Evolutionary conservation across 2,113 vertebrate species (phyloP).

Genomic region (Sciurus niger): DNA sequence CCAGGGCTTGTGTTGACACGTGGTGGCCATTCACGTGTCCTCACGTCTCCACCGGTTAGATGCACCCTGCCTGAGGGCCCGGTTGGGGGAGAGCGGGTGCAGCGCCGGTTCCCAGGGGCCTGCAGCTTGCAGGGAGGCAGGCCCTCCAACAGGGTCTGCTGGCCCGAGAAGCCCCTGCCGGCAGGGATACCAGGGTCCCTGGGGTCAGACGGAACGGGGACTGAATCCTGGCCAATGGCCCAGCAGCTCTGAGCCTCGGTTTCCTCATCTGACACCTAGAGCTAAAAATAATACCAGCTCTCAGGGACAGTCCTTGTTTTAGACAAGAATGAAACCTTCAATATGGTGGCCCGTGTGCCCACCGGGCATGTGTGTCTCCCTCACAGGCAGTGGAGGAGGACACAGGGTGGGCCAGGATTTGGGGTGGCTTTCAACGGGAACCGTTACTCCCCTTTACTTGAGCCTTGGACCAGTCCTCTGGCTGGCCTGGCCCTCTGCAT

Average conservation of each 20-base stretch:
- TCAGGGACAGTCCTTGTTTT: not conserved
- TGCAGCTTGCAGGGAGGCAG: not conserved
- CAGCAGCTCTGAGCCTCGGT: not conserved
- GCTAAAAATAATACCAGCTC: not conserved
- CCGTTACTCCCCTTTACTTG: not conserved
- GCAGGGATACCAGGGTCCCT: no score
- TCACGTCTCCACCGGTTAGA: not conserved
- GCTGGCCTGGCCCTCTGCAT: not conserved
- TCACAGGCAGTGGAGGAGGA: not conserved
- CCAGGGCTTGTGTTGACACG: not conserved
- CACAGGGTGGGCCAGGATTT: not conserved
- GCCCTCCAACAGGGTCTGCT: not conserved
- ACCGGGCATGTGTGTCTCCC: accelerated
- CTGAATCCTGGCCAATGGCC: not conserved
- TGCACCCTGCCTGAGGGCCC: not conserved
- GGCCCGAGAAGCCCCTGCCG: accelerated
- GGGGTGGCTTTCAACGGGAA: accelerated
- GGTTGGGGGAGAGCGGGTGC: not conserved
- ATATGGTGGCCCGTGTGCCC: not conserved
- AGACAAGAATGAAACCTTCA: not conserved
- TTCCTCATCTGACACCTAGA: not conserved
- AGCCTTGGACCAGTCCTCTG: not conserved
- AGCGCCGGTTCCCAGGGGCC: not conserved
- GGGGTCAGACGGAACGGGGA: not conserved
- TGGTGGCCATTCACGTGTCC: accelerated